Evolutionary conservation across 2,888 invertebrate genomes (phyloP).

Genomic region (Penaeus monodon): DNA sequence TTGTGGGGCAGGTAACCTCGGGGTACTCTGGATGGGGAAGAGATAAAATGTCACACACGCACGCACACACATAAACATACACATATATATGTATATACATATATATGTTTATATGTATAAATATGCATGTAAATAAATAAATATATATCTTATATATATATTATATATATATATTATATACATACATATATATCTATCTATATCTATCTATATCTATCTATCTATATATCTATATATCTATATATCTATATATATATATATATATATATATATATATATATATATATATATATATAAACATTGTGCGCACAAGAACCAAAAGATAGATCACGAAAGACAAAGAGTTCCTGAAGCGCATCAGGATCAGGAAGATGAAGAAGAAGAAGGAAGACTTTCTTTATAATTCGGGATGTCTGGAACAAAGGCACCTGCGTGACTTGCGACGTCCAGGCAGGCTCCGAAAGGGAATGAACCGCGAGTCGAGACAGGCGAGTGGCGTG

Average conservation of each 20-base stretch:
- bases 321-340: background rate
- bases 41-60: background rate
- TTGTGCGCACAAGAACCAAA: background rate
- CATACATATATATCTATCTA: background rate
- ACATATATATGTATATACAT: background rate
- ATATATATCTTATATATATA: constrained; percentile 23
- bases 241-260: background rate
- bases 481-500: no score
- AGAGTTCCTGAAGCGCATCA: no score
- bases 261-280: constrained; percentile 12
- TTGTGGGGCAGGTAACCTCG: no score
- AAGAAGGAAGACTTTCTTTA: no score
- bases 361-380: no score
- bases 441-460: no score
- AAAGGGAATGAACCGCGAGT: no score
- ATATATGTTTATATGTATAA: background rate
- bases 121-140: background rate
- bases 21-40: no score
- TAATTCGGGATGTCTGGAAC: no score
- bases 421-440: no score
- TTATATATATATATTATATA: constrained; percentile 30
- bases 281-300: background rate
- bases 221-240: background rate
- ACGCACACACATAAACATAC: background rate
- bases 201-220: background rate